Base-by-base conservation (phyloP, 2,113 vertebrate genomes). In the Castor canadensis region DNA sequence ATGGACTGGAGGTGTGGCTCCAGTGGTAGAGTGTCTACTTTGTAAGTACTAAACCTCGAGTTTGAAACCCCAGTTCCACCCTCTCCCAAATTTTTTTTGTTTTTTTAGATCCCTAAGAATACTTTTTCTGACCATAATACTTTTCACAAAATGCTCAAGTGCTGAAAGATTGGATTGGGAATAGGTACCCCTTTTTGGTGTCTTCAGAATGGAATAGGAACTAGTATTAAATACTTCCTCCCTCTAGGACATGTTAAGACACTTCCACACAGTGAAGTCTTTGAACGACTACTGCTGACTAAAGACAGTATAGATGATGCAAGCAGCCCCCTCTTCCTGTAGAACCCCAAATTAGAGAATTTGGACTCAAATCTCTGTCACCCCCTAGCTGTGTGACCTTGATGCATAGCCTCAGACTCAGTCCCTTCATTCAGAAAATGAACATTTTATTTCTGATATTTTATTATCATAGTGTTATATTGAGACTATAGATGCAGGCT, bases 391-490 rank as follows among this genome's bases (percentile, higher is more conserved):
- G 24, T 90, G 64, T 47, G 40, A 80, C 58, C 24, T 22, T 28
- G 38, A 19, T 85, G 7, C n/a, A 32, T 58, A 30, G 16, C 52
- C 47, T 89, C 16, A 30, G 16, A 38, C 9, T 58, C 71, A 56
- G 58, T 32, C 24, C 92, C 38, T 84, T 75, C 43, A 24, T 87
- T 94, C 77, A 85, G 10, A 80, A 83, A 91, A 80, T 35, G 40
- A 93, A 17, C 15, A 3, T 86, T 94, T 94, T 69, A 87, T 32
- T 93, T 95, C 38, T 81, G 67, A 52, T 19, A n/a, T 91, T 87
- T 81, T n/a, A n/a, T n/a, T n/a, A n/a, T n/a, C n/a, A 10, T 49
- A 79, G 45, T 32, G 62, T 82, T 89, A 52, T 24, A 94, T 24
- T 62, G 76, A 91, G 32, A 83, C 15, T 64, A 0, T 32, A 62